phyloP scores from a whole-genome alignment of 1,140 invertebrate species.

The Yoshiicerus persimilis region DNA sequence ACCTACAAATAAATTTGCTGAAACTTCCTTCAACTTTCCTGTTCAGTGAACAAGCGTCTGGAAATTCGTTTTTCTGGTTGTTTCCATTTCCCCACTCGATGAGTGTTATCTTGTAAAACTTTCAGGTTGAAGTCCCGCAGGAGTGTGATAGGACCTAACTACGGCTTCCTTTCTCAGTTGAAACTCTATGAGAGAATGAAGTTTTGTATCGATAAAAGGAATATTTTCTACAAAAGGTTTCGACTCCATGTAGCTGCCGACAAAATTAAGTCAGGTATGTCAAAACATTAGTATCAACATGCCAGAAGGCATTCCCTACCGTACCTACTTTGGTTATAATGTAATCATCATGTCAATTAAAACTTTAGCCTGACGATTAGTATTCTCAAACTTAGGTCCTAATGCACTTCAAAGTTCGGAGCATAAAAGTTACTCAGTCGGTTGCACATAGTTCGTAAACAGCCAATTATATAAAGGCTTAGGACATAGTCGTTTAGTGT shows the following conservation, averaged over 20 bases:
- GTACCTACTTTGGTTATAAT: background rate
- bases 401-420: background rate
- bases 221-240: constrained; percentile 74
- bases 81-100: background rate
- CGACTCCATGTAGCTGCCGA: constrained; percentile 75
- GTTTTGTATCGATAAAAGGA: constrained; percentile 67
- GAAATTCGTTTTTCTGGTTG: background rate
- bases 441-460: background rate
- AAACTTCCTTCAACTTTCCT: background rate
- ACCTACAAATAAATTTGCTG: background rate
- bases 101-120: constrained; percentile 9
- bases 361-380: background rate
- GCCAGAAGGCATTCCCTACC: background rate
- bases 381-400: background rate
- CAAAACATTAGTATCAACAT: background rate
- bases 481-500: background rate
- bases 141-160: constrained; percentile 68
- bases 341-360: background rate
- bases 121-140: constrained; percentile 65
- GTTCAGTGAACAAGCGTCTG: background rate
- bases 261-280: constrained; percentile 69
- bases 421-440: background rate
- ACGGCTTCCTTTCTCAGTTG: constrained; percentile 73
- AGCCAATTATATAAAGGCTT: background rate
- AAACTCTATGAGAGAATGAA: constrained; percentile 76